phyloP scores from a whole-genome alignment of 2,888 invertebrate species.

The Apodemia hepburni region DNA sequence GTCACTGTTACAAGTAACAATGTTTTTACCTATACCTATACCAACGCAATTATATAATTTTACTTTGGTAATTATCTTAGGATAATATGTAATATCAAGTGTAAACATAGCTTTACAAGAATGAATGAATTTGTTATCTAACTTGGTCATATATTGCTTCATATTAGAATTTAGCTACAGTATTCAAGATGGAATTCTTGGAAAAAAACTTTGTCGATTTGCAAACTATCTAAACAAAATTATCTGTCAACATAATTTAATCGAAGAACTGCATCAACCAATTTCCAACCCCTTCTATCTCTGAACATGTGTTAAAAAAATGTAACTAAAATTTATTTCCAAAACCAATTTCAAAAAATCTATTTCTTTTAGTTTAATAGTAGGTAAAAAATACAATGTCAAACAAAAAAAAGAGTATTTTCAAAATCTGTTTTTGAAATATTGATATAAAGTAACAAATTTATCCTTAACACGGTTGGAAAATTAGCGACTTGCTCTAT shows the following conservation, averaged over 20 bases:
- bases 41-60: background rate
- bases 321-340: no score
- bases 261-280: no score
- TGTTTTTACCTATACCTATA: background rate
- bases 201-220: background rate
- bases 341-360: no score
- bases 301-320: no score
- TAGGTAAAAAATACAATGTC: background rate
- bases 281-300: no score
- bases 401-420: background rate
- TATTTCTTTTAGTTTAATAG: no score
- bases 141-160: background rate
- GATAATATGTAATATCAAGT: background rate
- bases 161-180: background rate
- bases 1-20: background rate
- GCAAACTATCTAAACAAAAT: background rate
- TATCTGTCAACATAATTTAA: background rate
- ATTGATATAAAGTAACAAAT: background rate
- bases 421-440: background rate
- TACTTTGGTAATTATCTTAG: background rate
- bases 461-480: background rate
- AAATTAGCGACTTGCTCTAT: background rate
- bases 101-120: slow-evolving; percentile 1
- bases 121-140: background rate
- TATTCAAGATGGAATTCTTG: background rate